Conservation (phyloP, 2,888 invertebrate species). For the Philhelius pedissequus region DNA sequence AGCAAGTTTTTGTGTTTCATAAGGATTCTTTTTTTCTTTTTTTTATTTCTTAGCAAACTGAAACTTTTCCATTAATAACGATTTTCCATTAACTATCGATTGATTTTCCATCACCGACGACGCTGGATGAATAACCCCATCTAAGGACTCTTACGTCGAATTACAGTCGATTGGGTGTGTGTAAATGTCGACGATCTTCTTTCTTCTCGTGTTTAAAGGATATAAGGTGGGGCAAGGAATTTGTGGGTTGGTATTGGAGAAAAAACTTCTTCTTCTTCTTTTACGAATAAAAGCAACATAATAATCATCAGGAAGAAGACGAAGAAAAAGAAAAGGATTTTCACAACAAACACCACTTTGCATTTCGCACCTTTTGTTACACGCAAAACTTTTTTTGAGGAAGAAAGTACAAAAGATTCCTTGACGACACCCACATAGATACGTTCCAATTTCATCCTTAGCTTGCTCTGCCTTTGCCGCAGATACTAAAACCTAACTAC, state of each 20-base stretch:
- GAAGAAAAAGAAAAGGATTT: slow-evolving; percentile 17
- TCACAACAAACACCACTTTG: slow-evolving; percentile 62
- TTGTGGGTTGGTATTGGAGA: background rate
- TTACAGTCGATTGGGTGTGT: slow-evolving; percentile 51
- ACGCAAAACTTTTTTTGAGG: slow-evolving; percentile 23
- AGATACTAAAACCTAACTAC: slow-evolving; percentile 39
- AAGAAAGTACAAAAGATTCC: slow-evolving; percentile 50
- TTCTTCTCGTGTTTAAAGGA: background rate
- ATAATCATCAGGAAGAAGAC: background rate
- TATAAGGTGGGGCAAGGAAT: background rate
- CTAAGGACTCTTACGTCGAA: slow-evolving; percentile 43
- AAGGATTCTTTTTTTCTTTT: background rate
- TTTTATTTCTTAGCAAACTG: background rate
- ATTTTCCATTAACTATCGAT: slow-evolving; percentile 79
- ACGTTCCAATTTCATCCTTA: background rate
- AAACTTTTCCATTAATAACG: slow-evolving; percentile 79
- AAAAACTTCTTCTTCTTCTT: slow-evolving; percentile 64
- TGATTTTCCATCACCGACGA: slow-evolving; percentile 75
- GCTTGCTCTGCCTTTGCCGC: background rate
- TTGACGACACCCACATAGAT: slow-evolving; percentile 36
- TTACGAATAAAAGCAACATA: background rate
- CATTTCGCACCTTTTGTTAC: slow-evolving; percentile 68
- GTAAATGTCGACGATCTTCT: slow-evolving; percentile 13
- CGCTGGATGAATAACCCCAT: slow-evolving; percentile 19
- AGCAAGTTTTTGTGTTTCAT: background rate